These are phyloP conservation scores for Schizothorax lantsangensis DNA, from an alignment of 2,797 vertebrate genomes.

Conservation along the genomic window DNA sequence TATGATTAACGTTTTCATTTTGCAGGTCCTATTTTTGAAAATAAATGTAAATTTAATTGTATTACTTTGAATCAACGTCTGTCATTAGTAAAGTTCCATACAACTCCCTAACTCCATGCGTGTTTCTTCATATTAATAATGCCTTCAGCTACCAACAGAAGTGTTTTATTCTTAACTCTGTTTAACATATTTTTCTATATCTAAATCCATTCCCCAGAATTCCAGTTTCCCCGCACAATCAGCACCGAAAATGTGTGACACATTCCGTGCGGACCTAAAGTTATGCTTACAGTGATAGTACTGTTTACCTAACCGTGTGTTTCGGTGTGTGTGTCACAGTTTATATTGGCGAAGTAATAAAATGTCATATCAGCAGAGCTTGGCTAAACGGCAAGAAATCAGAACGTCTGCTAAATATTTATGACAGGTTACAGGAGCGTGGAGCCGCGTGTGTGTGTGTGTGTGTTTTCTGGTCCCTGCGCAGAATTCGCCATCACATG, in stretches of 20 bases:
- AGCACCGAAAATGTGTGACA: neutral
- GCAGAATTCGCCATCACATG: constrained; percentile 40
- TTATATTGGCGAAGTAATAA: constrained; percentile 49
- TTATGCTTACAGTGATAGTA: constrained; percentile 54
- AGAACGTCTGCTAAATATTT: constrained; percentile 56
- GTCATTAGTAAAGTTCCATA: neutral
- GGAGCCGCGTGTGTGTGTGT: neutral
- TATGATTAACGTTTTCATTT: neutral
- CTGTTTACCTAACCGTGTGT: constrained; percentile 34
- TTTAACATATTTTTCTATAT: constrained; percentile 19
- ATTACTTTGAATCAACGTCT: neutral
- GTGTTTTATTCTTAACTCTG: neutral
- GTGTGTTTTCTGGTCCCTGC: neutral
- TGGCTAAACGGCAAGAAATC: constrained; percentile 40
- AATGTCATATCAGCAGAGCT: constrained; percentile 52
- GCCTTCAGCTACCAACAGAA: neutral
- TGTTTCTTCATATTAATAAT: neutral
- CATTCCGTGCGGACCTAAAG: neutral
- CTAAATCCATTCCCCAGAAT: constrained; percentile 21
- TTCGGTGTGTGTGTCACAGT: neutral
- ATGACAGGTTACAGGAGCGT: constrained; percentile 28
- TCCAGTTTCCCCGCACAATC: neutral
- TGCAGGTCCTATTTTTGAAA: neutral
- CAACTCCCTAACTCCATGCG: neutral
- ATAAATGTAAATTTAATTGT: neutral